Evolutionary conservation across 2,797 vertebrate genomes (phyloP), one percentile per base, ranked within the genome.

Genomic region (Salarias fasciatus): DNA sequence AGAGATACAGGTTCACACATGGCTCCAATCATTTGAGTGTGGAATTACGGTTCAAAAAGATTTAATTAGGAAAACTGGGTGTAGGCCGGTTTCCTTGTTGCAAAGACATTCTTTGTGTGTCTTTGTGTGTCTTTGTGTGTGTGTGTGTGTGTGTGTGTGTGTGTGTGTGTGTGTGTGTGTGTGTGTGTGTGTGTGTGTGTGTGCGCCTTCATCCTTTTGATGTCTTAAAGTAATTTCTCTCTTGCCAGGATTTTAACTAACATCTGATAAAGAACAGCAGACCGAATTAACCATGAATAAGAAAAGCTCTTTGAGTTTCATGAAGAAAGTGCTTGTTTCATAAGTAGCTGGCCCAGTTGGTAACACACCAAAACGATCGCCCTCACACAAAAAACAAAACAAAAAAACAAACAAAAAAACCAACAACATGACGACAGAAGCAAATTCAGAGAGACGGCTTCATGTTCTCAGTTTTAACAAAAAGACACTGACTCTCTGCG

Each of bases 221-320:
- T 69, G 2, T 37, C 53, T 53, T 6, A 29, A 11, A 38, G 11
- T 6, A 18, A 52, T 46, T 52, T 56, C 53, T 13, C 41, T 62
- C 35, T n/a, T n/a, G n/a, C n/a, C n/a, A n/a, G n/a, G n/a, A n/a
- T n/a, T n/a, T n/a, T n/a, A n/a, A n/a, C n/a, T n/a, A n/a, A n/a
- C n/a, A n/a, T n/a, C n/a, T n/a, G 35, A 70, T 30, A 56, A 14
- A 72, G 15, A 38, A 54, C 35, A 66, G 10, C 45, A 57, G 65
- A 68, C 31, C 43, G 58, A 59, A 46, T 56, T 63, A 49, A 62
- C 37, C n/a, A 59, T 29, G 36, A 68, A 60, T 40, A 62, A 13
- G 14, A 79, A 53, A 65, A 35, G 35, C 62, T 50, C 42, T 77
- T 60, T 55, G 48, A 77, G 50, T 54, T 11, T 49, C 18, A 72